These are phyloP conservation scores for Meganola albula DNA, from an alignment of 2,888 invertebrate species.

Conservation along the genomic window DNA sequence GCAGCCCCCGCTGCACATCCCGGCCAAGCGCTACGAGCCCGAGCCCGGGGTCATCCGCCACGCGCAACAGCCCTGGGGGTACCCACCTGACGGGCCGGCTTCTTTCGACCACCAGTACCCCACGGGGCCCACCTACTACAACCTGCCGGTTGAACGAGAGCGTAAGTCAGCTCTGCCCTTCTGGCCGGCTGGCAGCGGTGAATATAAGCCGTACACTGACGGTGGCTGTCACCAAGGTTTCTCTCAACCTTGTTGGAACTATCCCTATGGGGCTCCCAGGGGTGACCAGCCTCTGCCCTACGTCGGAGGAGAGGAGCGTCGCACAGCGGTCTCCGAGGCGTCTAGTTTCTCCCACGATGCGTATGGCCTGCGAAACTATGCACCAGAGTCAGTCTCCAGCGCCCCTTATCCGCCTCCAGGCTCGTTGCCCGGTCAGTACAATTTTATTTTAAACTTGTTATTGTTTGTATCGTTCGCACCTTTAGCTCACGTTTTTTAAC, in stretches of 20 bases:
- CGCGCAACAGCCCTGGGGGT: constrained; percentile 86
- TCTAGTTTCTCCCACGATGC: constrained; percentile 85
- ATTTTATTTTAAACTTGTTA: constrained; percentile 21
- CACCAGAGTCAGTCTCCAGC: constrained; percentile 83
- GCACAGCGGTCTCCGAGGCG: constrained; percentile 80
- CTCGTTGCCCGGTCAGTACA: constrained; percentile 77
- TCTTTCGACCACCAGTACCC: constrained; percentile 84
- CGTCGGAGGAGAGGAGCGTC: constrained; percentile 83
- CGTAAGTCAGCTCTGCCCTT: constrained; percentile 82
- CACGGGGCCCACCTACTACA: constrained; percentile 84
- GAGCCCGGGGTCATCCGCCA: constrained; percentile 86
- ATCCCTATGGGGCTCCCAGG: constrained; percentile 80
- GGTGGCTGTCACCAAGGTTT: constrained; percentile 83
- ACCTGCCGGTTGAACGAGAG: constrained; percentile 81
- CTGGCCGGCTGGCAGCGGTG: constrained; percentile 81
- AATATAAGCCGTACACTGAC: constrained; percentile 79
- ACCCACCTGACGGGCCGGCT: constrained; percentile 82
- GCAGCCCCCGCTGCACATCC: constrained; percentile 91
- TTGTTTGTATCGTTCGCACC: constrained; percentile 34
- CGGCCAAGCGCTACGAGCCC: constrained; percentile 86
- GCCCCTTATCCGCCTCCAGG: constrained; percentile 89
- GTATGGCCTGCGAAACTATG: constrained; percentile 86
- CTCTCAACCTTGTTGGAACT: constrained; percentile 86
- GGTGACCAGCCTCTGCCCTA: constrained; percentile 83
- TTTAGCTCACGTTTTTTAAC: constrained; percentile 52